A percentile compares a stretch with the other conserved stretches of the same genome.
phyloP scores from a whole-genome alignment of 1,140 invertebrate species.

The Diabrotica virgifera region DNA sequence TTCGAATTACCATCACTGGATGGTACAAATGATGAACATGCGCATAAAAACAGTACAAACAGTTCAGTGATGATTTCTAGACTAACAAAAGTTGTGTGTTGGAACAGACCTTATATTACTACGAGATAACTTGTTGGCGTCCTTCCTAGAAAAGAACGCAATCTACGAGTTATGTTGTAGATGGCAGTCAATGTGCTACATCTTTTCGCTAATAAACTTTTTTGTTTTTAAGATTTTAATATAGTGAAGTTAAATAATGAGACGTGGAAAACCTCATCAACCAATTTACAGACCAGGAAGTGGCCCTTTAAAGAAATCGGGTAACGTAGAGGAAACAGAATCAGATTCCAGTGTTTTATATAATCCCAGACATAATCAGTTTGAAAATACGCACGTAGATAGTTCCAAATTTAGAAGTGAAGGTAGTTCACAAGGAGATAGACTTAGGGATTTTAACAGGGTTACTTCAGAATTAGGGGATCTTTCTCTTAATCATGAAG shows the following conservation, averaged over 20 bases:
- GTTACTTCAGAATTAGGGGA: slow-evolving; percentile 21
- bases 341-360: slow-evolving; percentile 46
- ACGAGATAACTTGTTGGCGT: too few relatives aligned
- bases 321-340: slow-evolving; percentile 51
- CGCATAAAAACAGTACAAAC: too few relatives aligned
- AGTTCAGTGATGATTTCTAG: too few relatives aligned
- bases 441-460: slow-evolving; percentile 18
- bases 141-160: too few relatives aligned
- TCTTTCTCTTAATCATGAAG: slow-evolving; percentile 36
- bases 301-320: slow-evolving; percentile 58
- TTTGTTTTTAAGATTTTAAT: slow-evolving; percentile 25
- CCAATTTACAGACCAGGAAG: slow-evolving; percentile 61
- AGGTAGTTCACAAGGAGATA: slow-evolving; percentile 24
- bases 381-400: slow-evolving; percentile 12
- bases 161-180: too few relatives aligned
- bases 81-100: too few relatives aligned
- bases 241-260: slow-evolving; percentile 42
- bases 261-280: slow-evolving; percentile 49
- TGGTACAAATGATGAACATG: too few relatives aligned
- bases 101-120: too few relatives aligned
- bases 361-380: slow-evolving; percentile 24
- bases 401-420: slow-evolving; percentile 29
- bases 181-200: too few relatives aligned
- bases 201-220: not conserved
- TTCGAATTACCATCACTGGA: too few relatives aligned